Evolutionary conservation across 2,888 invertebrate species (phyloP), one percentile per base, ranked within the genome.

Genomic region (Craniophora ligustri): DNA sequence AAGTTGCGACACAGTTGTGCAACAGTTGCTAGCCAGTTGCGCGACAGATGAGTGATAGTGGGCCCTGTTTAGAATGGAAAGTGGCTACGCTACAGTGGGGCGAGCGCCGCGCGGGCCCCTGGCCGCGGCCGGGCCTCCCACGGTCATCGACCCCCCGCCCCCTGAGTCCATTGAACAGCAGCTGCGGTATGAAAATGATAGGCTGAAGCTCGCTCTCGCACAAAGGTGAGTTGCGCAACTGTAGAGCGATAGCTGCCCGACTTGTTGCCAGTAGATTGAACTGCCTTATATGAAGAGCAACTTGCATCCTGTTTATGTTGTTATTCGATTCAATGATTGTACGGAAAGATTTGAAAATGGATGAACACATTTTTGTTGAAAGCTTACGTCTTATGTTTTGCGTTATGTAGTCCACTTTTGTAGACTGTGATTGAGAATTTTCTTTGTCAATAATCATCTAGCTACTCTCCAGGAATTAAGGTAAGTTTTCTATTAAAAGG

Each of bases 171-270:
- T 48, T 19, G 63, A 64, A 23, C 63, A 97, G 85, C 98, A 98
- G 86, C 94, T 98, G 61, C 98, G 98, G 86, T 98, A 98, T 88
- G 98, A 98, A 90, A 98, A 98, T 85, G 98, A 98, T 86, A 95
- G 98, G 76, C 95, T 98, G 70, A 98, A 98, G 93, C 94, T 98
- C 78, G 98, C 98, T 16, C 94, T 98, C 55, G 63, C 63, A 36
- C 62, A 89, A 98, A 97, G 97, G 98, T 82, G 13, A 65, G 66
- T 66, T 16, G 47, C 19, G 35, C 42, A 16, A 28, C 31, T 79
- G 86, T 78, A 26, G 39, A 30, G 47, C 32, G 47, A 35, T 48
- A 56, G 60, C 35, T 38, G 42, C 30, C 47, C 26, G 10, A 35
- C 21, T 30, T 31, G 26, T n/a, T 26, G 26, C 3, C 4, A 4